A percentile compares a stretch with the other conserved stretches of the same genome.
These are phyloP conservation scores for Pyrgilauda ruficollis DNA, from an alignment of 2,113 vertebrate genomes.

Conservation along the genomic window DNA sequence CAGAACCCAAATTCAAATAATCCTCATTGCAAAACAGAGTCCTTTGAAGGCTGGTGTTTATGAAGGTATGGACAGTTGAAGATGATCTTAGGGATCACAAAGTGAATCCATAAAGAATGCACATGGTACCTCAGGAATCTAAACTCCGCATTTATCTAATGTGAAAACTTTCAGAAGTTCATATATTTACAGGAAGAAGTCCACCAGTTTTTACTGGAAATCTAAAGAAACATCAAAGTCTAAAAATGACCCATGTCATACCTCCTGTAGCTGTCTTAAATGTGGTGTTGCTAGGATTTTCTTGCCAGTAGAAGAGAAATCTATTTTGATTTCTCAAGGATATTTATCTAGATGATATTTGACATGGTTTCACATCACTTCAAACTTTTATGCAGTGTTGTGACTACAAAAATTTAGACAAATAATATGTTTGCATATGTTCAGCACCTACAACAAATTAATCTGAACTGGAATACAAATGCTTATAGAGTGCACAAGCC, in stretches of 20 bases:
- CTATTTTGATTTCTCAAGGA: not conserved
- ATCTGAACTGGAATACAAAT: not conserved
- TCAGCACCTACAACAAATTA: not conserved
- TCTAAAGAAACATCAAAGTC: not conserved
- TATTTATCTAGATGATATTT: not conserved
- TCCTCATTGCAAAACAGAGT: not conserved
- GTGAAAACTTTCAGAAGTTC: not conserved
- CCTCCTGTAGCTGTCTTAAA: not conserved
- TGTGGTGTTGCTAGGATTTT: not conserved
- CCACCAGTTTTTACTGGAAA: not conserved
- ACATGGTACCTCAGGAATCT: not conserved
- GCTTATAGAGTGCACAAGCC: not conserved
- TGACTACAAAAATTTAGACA: not conserved
- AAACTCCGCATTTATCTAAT: not conserved
- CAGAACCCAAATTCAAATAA: not conserved
- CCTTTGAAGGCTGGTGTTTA: not conserved
- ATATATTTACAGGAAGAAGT: not conserved
- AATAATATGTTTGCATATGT: not conserved
- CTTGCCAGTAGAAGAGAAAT: not conserved
- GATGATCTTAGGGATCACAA: not conserved
- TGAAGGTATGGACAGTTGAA: not conserved
- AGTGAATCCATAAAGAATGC: not conserved
- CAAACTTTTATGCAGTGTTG: not conserved
- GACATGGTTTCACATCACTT: not conserved
- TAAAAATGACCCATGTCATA: not conserved